Percentiles rank a stretch among this genome's conserved stretches.
Evolutionary conservation across 1,140 invertebrate genomes (phyloP).

Genomic region (Brachionus plicatilis): DNA sequence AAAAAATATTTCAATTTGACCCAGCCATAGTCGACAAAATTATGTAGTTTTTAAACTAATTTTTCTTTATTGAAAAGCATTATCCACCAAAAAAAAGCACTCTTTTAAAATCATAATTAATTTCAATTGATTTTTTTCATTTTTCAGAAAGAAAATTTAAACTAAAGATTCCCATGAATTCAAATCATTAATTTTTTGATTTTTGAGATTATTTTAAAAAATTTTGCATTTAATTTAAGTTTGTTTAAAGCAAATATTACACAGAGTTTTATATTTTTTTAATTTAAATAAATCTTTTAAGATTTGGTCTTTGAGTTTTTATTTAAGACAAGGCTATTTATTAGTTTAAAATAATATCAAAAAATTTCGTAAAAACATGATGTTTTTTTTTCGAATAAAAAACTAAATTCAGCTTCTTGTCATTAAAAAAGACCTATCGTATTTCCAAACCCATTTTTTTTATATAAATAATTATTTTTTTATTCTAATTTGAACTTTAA

Average conservation of each 20-base stretch:
- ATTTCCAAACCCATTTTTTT: neutral
- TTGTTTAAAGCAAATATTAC: too few species aligned
- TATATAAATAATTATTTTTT: neutral
- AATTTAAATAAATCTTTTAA: too few species aligned
- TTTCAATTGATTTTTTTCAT: neutral
- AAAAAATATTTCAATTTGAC: neutral
- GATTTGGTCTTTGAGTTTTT: neutral
- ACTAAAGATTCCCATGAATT: neutral
- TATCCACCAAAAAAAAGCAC: neutral
- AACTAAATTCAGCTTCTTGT: neutral
- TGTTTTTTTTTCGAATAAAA: neutral
- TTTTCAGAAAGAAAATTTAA: neutral
- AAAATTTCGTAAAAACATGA: neutral
- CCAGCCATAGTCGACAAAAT: neutral
- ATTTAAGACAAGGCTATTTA: neutral
- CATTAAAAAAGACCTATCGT: neutral
- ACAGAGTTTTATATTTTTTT: too few species aligned
- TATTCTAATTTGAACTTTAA: neutral
- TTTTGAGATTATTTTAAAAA: neutral
- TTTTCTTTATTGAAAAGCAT: neutral
- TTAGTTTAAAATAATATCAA: neutral
- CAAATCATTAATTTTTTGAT: neutral
- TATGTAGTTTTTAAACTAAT: neutral
- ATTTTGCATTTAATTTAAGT: too few species aligned
- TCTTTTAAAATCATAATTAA: neutral